Evolutionary conservation across 2,797 vertebrate genomes (phyloP).

Genomic region (Diplodus sargus): DNA sequence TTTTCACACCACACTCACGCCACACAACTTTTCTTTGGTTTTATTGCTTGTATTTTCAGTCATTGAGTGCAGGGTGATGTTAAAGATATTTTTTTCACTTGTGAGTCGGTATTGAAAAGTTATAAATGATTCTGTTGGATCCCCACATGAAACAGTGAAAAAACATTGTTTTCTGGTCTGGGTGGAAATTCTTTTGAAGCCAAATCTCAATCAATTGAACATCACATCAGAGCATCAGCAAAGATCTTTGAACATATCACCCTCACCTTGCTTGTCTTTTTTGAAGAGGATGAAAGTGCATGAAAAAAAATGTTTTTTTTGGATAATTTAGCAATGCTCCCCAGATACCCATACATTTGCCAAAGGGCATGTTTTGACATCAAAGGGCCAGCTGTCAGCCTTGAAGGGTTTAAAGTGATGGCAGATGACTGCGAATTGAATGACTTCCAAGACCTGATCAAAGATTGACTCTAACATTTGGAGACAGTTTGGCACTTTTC

Average conservation of each 20-base stretch:
- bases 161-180: conserved; percentile 43
- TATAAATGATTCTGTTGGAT: conserved; percentile 76
- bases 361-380: conserved; percentile 84
- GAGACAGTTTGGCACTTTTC: conserved; percentile 61
- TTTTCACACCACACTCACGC: background rate
- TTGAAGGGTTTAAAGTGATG: conserved; percentile 74
- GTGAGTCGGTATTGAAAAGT: conserved; percentile 28
- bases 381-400: conserved; percentile 82
- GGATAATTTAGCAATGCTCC: conserved; percentile 75
- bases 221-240: conserved; percentile 57
- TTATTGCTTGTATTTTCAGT: background rate
- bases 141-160: conserved; percentile 43
- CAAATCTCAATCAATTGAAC: conserved; percentile 71
- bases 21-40: background rate
- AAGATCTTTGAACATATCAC: conserved; percentile 62
- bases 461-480: conserved; percentile 68
- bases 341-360: conserved; percentile 70
- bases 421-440: conserved; percentile 75
- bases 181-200: conserved; percentile 68
- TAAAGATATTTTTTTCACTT: too few relatives aligned
- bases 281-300: conserved; percentile 74
- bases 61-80: background rate
- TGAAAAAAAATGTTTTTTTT: conserved; percentile 54
- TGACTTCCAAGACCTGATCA: conserved; percentile 79
- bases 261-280: conserved; percentile 74